These are phyloP conservation scores for Mesorhabditis spiculigera DNA, from an alignment of 2,888 invertebrate species.

Conservation along the genomic window DNA sequence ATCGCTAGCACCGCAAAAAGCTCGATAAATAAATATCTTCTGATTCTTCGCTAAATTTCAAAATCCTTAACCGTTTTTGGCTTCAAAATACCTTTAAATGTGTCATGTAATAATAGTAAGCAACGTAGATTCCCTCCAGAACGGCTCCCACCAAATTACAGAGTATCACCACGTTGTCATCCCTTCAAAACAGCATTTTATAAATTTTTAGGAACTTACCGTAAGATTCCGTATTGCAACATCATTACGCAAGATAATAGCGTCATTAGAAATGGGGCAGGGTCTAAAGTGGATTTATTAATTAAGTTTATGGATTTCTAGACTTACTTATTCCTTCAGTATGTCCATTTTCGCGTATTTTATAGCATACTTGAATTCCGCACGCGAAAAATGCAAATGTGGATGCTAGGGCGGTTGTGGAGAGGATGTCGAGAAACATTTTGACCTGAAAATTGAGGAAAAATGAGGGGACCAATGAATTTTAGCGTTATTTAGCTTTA, in stretches of 20 bases:
- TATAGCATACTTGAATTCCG: conserved; percentile 48
- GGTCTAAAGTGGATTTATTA: not conserved
- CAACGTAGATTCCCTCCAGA: conserved; percentile 73
- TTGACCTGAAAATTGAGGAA: conserved; percentile 6
- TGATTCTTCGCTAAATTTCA: not conserved
- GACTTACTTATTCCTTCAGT: conserved; percentile 51
- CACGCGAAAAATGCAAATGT: conserved; percentile 43
- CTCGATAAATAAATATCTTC: not conserved
- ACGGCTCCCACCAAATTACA: conserved; percentile 75
- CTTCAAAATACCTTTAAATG: conserved; percentile 7
- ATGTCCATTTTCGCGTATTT: conserved; percentile 38
- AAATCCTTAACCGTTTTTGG: conserved; percentile 10
- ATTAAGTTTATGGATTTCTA: conserved; percentile 11
- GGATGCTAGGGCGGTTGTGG: not conserved
- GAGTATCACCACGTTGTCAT: conserved; percentile 70
- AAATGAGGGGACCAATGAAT: too few species aligned
- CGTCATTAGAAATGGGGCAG: conserved; percentile 12
- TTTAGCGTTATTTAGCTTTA: too few species aligned
- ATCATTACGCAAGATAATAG: conserved; percentile 72
- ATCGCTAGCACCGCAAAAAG: not conserved
- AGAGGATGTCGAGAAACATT: conserved; percentile 20
- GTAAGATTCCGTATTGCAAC: conserved; percentile 74
- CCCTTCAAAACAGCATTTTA: conserved; percentile 65
- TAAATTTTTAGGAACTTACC: not conserved
- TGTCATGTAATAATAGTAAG: conserved; percentile 74